Conservation (phyloP, 2,113 vertebrate species). For the Rhinogobius similis region DNA sequence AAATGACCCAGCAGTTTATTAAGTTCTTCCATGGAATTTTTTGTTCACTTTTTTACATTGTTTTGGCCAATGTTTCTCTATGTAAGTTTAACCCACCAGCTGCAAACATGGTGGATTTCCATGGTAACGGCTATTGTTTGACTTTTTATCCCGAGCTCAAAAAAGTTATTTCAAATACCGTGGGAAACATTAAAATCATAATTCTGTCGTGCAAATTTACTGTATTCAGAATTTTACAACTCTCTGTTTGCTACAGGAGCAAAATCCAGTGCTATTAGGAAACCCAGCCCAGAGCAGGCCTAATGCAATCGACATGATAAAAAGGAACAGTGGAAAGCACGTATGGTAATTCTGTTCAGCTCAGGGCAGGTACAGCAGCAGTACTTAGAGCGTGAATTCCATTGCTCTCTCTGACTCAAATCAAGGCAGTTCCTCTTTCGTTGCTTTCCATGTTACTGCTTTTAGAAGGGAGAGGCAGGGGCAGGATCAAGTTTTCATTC, state of each 20-base stretch:
- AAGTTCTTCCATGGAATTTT: too few species aligned
- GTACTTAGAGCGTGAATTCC: conserved; percentile 66
- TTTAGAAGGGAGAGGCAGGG: conserved; percentile 35
- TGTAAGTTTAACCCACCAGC: too few species aligned
- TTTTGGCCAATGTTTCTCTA: too few species aligned
- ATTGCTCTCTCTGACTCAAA: conserved; percentile 39
- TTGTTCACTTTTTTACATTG: too few species aligned
- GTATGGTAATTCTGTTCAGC: conserved; percentile 15
- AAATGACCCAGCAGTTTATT: too few species aligned
- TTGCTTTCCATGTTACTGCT: conserved; percentile 55
- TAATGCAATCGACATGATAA: conserved; percentile 20
- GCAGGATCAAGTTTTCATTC: conserved; percentile 11
- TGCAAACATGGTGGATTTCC: too few species aligned
- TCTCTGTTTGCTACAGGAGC: conserved; percentile 5
- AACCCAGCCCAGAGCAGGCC: conserved; percentile 12
- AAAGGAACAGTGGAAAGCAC: conserved; percentile 38
- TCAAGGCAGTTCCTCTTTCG: conserved; percentile 66
- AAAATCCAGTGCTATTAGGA: conserved; percentile 13
- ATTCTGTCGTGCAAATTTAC: neutral
- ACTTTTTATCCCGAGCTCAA: too few species aligned
- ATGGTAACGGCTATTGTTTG: too few species aligned
- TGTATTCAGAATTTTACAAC: conserved; percentile 33
- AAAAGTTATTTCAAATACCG: too few species aligned
- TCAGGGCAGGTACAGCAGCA: conserved; percentile 46
- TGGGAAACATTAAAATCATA: too few species aligned